Evolutionary conservation across 2,888 invertebrate species (phyloP).

Genomic region (Camponotus fellah): DNA sequence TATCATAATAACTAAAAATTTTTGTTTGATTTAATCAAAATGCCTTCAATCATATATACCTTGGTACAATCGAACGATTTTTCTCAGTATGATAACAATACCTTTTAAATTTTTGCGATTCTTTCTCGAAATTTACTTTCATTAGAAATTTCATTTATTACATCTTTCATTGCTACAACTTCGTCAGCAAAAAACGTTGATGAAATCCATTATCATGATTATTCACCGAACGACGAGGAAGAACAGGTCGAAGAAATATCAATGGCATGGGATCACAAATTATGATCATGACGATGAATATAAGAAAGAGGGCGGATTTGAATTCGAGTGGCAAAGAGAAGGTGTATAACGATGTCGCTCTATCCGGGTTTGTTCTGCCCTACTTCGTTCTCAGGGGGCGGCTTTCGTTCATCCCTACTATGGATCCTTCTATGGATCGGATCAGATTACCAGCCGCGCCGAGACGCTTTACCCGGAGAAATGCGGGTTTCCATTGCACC

Average conservation of each 20-base stretch:
- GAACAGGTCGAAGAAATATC: not conserved
- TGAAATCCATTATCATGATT: not conserved
- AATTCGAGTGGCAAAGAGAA: slow-evolving; percentile 25
- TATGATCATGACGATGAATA: slow-evolving; percentile 15
- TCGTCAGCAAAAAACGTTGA: not conserved
- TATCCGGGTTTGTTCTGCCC: slow-evolving; percentile 79
- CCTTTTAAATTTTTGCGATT: too few relatives aligned
- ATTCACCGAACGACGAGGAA: not conserved
- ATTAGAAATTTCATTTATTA: not conserved
- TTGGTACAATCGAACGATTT: too few relatives aligned
- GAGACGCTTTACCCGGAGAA: slow-evolving; percentile 76
- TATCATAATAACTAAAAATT: too few relatives aligned
- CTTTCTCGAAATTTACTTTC: not conserved
- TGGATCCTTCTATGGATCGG: slow-evolving; percentile 76
- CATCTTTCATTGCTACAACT: not conserved
- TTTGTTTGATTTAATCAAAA: too few relatives aligned
- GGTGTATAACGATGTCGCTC: slow-evolving; percentile 79
- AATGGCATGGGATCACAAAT: slow-evolving; percentile 1
- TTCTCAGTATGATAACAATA: too few relatives aligned
- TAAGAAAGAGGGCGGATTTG: not conserved
- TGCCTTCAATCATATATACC: too few relatives aligned
- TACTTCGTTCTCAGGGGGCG: slow-evolving; percentile 75
- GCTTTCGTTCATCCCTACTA: slow-evolving; percentile 78
- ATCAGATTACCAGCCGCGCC: slow-evolving; percentile 81
- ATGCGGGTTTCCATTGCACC: slow-evolving; percentile 81